Percentiles rank a stretch among this genome's conserved stretches.
Conservation (phyloP, 2,888 invertebrate species). For the Apotomis turbidana region DNA sequence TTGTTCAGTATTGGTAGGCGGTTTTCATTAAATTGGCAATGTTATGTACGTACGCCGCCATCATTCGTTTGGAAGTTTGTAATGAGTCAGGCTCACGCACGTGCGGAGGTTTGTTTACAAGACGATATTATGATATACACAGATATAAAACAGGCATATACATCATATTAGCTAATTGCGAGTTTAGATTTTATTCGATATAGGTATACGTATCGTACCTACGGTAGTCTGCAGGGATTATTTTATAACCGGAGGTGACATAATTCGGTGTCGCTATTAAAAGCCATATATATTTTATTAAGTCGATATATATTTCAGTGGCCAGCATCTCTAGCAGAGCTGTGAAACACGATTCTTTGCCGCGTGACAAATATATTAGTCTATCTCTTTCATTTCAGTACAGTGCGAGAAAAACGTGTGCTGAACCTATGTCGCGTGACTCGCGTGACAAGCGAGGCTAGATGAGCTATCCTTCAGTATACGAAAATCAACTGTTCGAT, state of each 20-base stretch:
- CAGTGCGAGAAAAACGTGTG: too few species aligned
- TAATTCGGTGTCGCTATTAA: not conserved
- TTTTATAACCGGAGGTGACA: not conserved
- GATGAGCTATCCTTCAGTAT: too few species aligned
- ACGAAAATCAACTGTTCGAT: not conserved
- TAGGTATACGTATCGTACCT: not conserved
- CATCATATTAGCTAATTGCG: slow-evolving; percentile 29
- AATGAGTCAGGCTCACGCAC: slow-evolving; percentile 59
- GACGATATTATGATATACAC: slow-evolving; percentile 60
- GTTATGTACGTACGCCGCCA: slow-evolving; percentile 56
- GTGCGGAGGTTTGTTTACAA: slow-evolving; percentile 75
- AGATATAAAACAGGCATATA: slow-evolving; percentile 34
- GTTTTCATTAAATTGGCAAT: slow-evolving; percentile 47
- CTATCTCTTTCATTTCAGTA: too few species aligned
- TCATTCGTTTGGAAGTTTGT: slow-evolving; percentile 53
- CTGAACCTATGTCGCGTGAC: too few species aligned
- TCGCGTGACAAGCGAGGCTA: too few species aligned
- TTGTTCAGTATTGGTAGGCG: not conserved
- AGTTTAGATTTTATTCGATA: slow-evolving; percentile 6
- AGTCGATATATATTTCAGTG: too few species aligned
- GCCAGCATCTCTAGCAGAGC: too few species aligned
- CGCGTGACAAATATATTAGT: too few species aligned
- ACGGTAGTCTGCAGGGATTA: not conserved
- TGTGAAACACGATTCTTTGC: too few species aligned
- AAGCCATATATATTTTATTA: too few species aligned